Percentiles rank a stretch among this genome's conserved stretches.
Conservation (phyloP, 2,113 vertebrate genomes). For the Motacilla tschutschensis region DNA sequence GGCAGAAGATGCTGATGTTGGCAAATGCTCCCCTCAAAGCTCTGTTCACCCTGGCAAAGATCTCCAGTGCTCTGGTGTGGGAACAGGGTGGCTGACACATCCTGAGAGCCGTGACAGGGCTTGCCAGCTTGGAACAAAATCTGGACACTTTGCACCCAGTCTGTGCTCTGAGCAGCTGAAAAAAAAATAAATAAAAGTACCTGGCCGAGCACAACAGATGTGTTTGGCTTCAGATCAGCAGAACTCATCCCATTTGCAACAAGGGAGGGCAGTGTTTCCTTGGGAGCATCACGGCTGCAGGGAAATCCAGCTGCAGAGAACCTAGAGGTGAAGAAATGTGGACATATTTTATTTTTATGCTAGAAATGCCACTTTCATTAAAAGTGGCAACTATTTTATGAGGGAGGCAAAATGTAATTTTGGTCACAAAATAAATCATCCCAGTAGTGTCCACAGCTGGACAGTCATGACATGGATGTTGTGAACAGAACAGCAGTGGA, state of each 20-base stretch:
- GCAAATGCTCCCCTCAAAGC: background rate
- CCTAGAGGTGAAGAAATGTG: background rate
- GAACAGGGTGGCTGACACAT: background rate
- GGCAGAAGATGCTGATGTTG: background rate
- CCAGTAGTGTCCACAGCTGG: background rate
- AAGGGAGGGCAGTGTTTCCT: background rate
- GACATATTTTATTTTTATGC: background rate
- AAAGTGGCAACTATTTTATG: background rate
- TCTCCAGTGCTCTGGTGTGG: accelerated
- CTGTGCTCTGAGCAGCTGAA: background rate
- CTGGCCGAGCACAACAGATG: background rate
- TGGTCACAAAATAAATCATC: background rate
- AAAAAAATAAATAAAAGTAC: background rate
- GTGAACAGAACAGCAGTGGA: background rate
- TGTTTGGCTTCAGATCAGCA: background rate
- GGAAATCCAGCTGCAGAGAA: background rate
- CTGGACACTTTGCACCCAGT: background rate
- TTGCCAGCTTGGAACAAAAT: background rate
- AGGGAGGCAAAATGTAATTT: slow-evolving; percentile 1
- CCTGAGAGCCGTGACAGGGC: accelerated
- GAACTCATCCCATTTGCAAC: background rate
- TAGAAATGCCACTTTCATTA: background rate
- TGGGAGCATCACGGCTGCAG: accelerated
- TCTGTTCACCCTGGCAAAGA: accelerated
- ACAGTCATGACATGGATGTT: background rate